Evolutionary conservation across 2,888 invertebrate species (phyloP).

Genomic region (Chaetoderma sp.): DNA sequence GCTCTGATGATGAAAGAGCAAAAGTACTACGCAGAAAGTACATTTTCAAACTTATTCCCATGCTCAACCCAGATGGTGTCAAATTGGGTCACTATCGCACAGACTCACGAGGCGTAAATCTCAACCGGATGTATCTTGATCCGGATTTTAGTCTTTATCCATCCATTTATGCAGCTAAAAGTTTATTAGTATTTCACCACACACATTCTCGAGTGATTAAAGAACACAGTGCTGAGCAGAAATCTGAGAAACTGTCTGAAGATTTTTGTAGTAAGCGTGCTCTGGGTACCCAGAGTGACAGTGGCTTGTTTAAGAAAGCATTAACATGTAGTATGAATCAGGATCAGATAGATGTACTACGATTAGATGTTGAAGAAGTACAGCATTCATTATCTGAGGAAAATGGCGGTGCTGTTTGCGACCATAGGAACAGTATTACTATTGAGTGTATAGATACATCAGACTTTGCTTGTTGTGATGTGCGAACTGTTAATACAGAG

Average conservation of each 20-base stretch:
- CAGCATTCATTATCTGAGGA: too few relatives aligned
- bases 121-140: slow-evolving; percentile 87
- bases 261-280: neutral
- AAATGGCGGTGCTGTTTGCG: too few relatives aligned
- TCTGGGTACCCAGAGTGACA: slow-evolving; percentile 6
- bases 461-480: neutral
- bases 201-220: slow-evolving; percentile 52
- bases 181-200: slow-evolving; percentile 73
- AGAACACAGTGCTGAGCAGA: neutral
- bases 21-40: slow-evolving; percentile 76
- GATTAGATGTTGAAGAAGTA: too few relatives aligned
- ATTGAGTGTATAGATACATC: neutral
- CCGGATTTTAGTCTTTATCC: slow-evolving; percentile 83
- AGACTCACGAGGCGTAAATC: slow-evolving; percentile 87
- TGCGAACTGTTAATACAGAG: neutral
- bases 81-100: slow-evolving; percentile 81
- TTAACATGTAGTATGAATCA: neutral
- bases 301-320: too few relatives aligned
- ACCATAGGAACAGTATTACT: neutral
- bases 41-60: slow-evolving; percentile 91
- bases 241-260: neutral
- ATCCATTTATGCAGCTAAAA: slow-evolving; percentile 86
- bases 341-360: neutral
- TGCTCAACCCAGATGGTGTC: slow-evolving; percentile 93
- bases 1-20: slow-evolving; percentile 81